Evolutionary conservation across 2,888 invertebrate genomes (phyloP), one percentile per base, ranked within the genome.

Genomic region (Geophilus truncorum): DNA sequence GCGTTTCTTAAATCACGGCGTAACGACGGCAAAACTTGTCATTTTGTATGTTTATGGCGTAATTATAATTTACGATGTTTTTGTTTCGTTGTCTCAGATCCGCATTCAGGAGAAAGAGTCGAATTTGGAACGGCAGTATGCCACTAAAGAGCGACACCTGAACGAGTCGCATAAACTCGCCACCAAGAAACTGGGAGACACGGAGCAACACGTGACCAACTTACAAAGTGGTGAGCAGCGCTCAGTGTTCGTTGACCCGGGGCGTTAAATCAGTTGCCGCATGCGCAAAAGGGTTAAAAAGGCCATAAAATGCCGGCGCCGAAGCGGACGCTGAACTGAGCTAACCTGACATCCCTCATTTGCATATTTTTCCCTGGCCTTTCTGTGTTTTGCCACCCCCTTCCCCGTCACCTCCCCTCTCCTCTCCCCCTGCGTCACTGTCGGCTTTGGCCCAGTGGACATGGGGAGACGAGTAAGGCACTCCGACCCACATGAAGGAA

Each of bases 171-270:
- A 87, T 83, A 83, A 86, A 78, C 82, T 84, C n/a, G 85, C 87
- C 78, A 86, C 86, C 45, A 85, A 85, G 83, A 87, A 87, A 84
- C 84, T 88, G 34, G 87, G 87, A 77, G 88, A 88, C 82, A 86
- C 88, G 30, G 88, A 88, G 83, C 86, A 86, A 82, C 85, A 85
- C 83, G 86, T 87, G 45, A 83, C 86, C 80, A 84, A 86, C 75
- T 84, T 88, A 81, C 87, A 87, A 83, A 85, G 85, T 83, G 83
- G 84, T 84, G 79, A 84, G 84, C 82, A 30, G 25, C 62, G 57
- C 32, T 77, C 30, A 77, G 77, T 36, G 34, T 36, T 36, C 34
- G 34, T 36, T 77, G 77, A 36, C 77, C 77, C 77, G 77, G 36
- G 77, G 32, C 77, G 36, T 36, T 77, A 77, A 77, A 77, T 77